A percentile compares a stretch with the other conserved stretches of the same genome.
phyloP scores from a whole-genome alignment of 2,888 invertebrate genomes.

The Apodemia duryi region DNA sequence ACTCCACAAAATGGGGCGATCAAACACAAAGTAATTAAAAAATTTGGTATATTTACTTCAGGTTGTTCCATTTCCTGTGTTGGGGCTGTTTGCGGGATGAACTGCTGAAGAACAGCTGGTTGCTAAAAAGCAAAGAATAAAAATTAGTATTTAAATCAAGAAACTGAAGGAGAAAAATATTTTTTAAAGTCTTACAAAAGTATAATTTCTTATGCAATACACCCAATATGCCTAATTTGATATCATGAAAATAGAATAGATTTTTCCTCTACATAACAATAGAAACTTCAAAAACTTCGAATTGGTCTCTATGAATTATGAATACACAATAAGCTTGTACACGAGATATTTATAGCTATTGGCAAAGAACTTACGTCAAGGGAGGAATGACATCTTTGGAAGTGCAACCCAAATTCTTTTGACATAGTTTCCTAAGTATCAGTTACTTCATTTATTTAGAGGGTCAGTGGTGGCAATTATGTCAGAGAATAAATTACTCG shows the following conservation, averaged over 20 bases:
- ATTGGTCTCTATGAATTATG: background rate
- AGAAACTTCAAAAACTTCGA: conserved; percentile 1
- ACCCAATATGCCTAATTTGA: too few species aligned
- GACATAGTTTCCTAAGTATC: conserved; percentile 20
- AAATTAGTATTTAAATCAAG: background rate
- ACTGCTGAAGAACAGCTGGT: conserved; percentile 62
- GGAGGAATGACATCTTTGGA: conserved; percentile 12
- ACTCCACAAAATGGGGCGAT: too few species aligned
- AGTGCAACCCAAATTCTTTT: conserved; percentile 21
- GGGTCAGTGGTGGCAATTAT: conserved; percentile 27
- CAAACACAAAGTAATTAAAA: background rate
- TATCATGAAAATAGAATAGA: too few species aligned
- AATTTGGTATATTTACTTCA: conserved; percentile 48
- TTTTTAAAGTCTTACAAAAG: too few species aligned
- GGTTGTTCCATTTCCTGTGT: conserved; percentile 70
- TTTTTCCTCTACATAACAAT: background rate
- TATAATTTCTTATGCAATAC: too few species aligned
- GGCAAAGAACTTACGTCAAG: conserved; percentile 8
- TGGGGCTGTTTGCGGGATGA: conserved; percentile 69
- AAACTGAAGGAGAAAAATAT: too few species aligned
- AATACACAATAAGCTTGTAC: conserved; percentile 4
- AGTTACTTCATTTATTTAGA: conserved; percentile 14
- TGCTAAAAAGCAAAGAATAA: conserved; percentile 47
- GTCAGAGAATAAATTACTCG: conserved; percentile 21
- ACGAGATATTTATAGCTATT: conserved; percentile 6